These are phyloP conservation scores for Canis aureus DNA, from an alignment of 2,113 vertebrate species.

Conservation along the genomic window DNA sequence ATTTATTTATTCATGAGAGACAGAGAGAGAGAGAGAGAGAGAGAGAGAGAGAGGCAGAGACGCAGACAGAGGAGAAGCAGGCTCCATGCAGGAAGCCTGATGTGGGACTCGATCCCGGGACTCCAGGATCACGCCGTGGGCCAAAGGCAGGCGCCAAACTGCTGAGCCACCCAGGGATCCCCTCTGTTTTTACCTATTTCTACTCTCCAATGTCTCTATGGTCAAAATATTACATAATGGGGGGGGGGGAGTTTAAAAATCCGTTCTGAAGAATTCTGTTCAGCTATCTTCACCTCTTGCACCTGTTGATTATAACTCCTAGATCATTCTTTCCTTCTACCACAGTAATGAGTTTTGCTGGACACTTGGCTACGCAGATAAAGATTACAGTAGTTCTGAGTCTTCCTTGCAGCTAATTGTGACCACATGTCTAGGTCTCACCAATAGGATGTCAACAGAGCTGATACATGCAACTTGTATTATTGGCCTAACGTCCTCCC, in stretches of 20 bases:
- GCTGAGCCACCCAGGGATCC: too few relatives aligned
- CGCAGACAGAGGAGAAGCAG: too few relatives aligned
- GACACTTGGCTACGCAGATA: neutral
- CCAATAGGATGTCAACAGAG: neutral
- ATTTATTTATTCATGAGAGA: too few relatives aligned
- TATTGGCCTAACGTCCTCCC: neutral
- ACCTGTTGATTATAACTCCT: neutral
- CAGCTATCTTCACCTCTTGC: neutral
- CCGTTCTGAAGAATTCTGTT: neutral
- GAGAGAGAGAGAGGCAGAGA: too few relatives aligned
- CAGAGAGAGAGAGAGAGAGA: too few relatives aligned
- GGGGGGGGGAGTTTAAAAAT: neutral
- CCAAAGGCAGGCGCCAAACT: too few relatives aligned
- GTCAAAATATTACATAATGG: neutral
- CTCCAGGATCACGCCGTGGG: too few relatives aligned
- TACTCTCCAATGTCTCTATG: neutral
- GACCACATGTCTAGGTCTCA: neutral
- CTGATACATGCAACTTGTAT: neutral
- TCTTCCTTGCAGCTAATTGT: neutral
- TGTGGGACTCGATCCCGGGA: too few relatives aligned
- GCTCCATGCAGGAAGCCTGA: too few relatives aligned
- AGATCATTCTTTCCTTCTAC: neutral
- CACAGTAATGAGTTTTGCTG: neutral
- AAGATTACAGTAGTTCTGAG: neutral
- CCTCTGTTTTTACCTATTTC: constrained; percentile 6